Percentiles rank a stretch among this genome's conserved stretches.
phyloP scores from a whole-genome alignment of 2,797 vertebrate species.

The Halcyon badia region DNA sequence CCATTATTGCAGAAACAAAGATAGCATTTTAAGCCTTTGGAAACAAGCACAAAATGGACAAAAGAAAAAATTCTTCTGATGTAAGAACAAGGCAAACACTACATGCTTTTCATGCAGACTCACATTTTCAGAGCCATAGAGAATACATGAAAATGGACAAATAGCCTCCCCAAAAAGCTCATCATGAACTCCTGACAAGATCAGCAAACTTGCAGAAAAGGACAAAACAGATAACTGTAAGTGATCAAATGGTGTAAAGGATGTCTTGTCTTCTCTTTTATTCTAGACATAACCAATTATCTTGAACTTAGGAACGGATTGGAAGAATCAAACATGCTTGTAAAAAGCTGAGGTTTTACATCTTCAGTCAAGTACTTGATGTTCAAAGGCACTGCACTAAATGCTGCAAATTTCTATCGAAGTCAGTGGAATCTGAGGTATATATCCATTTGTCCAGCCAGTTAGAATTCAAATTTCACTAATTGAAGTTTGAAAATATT shows the following conservation, averaged over 20 bases:
- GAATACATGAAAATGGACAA: conserved; percentile 75
- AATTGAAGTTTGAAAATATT: neutral
- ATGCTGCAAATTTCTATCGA: neutral
- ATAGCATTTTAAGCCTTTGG: conserved; percentile 89
- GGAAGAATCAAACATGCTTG: neutral
- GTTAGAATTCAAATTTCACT: neutral
- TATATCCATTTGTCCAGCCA: neutral
- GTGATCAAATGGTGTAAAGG: conserved; percentile 50
- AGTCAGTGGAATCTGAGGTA: neutral
- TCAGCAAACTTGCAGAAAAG: conserved; percentile 66
- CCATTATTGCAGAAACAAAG: conserved; percentile 89
- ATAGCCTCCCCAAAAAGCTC: conserved; percentile 69
- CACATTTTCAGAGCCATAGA: conserved; percentile 76
- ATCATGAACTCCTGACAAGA: conserved; percentile 77
- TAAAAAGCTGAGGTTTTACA: neutral
- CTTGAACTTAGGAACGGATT: conserved; percentile 16
- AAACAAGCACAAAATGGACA: conserved; percentile 89
- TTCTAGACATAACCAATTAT: conserved; percentile 14
- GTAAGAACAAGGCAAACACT: conserved; percentile 86
- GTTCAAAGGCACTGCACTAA: neutral
- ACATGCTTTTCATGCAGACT: conserved; percentile 85
- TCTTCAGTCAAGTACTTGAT: neutral
- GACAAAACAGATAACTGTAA: conserved; percentile 58
- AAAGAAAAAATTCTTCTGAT: conserved; percentile 90
- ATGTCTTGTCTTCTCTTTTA: conserved; percentile 61